A percentile compares a stretch with the other conserved stretches of the same genome.
These are phyloP conservation scores for Amphiprion ocellaris DNA, from an alignment of 2,113 vertebrate species.

Conservation along the genomic window DNA sequence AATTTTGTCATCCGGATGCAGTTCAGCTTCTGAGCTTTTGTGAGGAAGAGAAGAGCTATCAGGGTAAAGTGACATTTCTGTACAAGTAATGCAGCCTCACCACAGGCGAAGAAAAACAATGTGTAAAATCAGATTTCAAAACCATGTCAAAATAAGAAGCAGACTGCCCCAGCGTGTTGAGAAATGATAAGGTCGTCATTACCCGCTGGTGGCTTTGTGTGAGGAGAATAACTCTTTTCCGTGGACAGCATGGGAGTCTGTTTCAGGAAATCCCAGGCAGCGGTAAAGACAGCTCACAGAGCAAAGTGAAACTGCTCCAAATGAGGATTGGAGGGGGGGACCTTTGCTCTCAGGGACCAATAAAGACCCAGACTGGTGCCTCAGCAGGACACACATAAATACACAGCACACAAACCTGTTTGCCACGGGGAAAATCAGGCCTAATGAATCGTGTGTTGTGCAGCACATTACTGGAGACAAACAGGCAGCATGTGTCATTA, in stretches of 20 bases:
- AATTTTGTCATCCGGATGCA: background rate
- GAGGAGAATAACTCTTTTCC: conserved; percentile 18
- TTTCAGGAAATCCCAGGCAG: conserved; percentile 36
- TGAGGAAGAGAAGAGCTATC: background rate
- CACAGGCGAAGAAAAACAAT: background rate
- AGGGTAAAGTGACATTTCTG: background rate
- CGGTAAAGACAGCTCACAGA: background rate
- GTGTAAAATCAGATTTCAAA: conserved; percentile 10
- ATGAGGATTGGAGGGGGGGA: conserved; percentile 26
- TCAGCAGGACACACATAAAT: conserved; percentile 40
- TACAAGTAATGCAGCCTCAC: background rate
- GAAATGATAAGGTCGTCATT: conserved; percentile 12
- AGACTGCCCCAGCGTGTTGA: background rate
- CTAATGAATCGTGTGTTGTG: conserved; percentile 83
- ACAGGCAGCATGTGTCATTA: conserved; percentile 69
- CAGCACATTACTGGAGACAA: conserved; percentile 80
- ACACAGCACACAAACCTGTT: conserved; percentile 31
- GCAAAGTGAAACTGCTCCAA: conserved; percentile 20
- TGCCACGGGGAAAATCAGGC: conserved; percentile 69
- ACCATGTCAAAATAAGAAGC: background rate
- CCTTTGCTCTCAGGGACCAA: conserved; percentile 61
- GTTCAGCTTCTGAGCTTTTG: background rate
- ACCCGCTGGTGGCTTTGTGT: conserved; percentile 18
- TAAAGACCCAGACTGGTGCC: conserved; percentile 48
- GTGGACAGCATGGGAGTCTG: conserved; percentile 14